A percentile compares a stretch with the other conserved stretches of the same genome.
Conservation (phyloP, 1,140 invertebrate genomes). For the Thalassaphorura encarpata region DNA sequence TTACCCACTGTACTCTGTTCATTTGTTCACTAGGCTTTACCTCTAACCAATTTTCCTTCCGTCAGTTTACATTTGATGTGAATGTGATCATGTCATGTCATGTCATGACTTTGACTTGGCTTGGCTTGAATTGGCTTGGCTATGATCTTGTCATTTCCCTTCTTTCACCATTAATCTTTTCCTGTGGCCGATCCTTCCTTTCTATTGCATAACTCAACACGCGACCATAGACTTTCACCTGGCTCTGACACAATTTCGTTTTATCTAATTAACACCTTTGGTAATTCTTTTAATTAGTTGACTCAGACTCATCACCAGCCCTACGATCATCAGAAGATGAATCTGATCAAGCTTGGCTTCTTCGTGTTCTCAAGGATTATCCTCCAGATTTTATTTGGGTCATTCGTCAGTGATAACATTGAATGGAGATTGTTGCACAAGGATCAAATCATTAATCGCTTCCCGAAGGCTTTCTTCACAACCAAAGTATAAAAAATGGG, state of each 20-base stretch:
- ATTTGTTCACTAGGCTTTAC: too few species aligned
- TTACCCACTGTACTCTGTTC: too few species aligned
- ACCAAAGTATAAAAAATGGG: conserved; percentile 58
- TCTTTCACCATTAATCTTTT: too few species aligned
- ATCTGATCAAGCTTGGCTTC: conserved; percentile 31
- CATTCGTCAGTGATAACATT: conserved; percentile 65
- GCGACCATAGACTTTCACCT: neutral
- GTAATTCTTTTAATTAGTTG: neutral
- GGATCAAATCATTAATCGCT: conserved; percentile 62
- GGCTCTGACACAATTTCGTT: neutral
- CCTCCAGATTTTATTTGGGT: conserved; percentile 80
- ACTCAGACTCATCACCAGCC: neutral
- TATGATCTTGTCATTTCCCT: too few species aligned
- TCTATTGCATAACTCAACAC: neutral
- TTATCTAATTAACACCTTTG: neutral
- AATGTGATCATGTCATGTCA: too few species aligned
- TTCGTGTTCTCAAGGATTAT: conserved; percentile 41
- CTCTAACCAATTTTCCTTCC: too few species aligned
- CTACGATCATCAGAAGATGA: conserved; percentile 21
- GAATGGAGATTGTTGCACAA: conserved; percentile 45
- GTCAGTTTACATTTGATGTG: too few species aligned
- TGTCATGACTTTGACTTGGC: too few species aligned
- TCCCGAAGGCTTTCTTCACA: conserved; percentile 70
- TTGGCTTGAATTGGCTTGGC: too few species aligned
- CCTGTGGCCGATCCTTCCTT: neutral